Evolutionary conservation across 2,888 invertebrate genomes (phyloP).

Genomic region (Melanostoma mellinum): DNA sequence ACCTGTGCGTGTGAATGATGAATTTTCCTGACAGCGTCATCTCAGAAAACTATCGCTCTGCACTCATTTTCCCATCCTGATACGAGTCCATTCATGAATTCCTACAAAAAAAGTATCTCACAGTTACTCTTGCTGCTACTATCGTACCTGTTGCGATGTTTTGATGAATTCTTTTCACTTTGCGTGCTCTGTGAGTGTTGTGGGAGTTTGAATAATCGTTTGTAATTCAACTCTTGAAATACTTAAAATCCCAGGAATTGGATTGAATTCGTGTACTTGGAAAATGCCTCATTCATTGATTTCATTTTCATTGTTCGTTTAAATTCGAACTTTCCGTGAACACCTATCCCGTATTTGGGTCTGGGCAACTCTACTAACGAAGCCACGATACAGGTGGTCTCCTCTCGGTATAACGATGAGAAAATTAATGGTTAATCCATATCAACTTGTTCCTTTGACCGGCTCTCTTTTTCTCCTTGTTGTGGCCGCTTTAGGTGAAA

Average conservation of each 20-base stretch:
- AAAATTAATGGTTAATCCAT: constrained; percentile 71
- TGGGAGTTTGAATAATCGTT: constrained; percentile 62
- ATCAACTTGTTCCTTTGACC: constrained; percentile 38
- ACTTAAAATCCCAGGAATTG: constrained; percentile 48
- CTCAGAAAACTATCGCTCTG: constrained; percentile 15
- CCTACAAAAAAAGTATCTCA: constrained; percentile 47
- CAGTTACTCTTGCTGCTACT: constrained; percentile 43
- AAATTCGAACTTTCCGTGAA: constrained; percentile 14
- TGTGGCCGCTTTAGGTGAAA: constrained; percentile 43
- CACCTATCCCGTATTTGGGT: constrained; percentile 50
- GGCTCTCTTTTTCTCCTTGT: constrained; percentile 17
- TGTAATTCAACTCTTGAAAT: constrained; percentile 68
- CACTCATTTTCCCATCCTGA: constrained; percentile 37
- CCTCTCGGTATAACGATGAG: constrained; percentile 46
- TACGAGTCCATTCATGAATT: constrained; percentile 64
- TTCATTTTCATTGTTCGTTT: constrained; percentile 27
- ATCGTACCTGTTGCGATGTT: constrained; percentile 57
- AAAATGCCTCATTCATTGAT: constrained; percentile 43
- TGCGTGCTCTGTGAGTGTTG: constrained; percentile 9
- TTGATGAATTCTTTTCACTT: constrained; percentile 45
- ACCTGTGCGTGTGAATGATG: constrained; percentile 71
- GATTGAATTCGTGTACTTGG: constrained; percentile 35
- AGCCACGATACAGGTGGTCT: constrained; percentile 65
- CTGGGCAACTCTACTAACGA: background rate
- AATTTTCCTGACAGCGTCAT: constrained; percentile 28